Base-by-base conservation (phyloP, 2,113 vertebrate genomes). In the Ranitomeya imitator region DNA sequence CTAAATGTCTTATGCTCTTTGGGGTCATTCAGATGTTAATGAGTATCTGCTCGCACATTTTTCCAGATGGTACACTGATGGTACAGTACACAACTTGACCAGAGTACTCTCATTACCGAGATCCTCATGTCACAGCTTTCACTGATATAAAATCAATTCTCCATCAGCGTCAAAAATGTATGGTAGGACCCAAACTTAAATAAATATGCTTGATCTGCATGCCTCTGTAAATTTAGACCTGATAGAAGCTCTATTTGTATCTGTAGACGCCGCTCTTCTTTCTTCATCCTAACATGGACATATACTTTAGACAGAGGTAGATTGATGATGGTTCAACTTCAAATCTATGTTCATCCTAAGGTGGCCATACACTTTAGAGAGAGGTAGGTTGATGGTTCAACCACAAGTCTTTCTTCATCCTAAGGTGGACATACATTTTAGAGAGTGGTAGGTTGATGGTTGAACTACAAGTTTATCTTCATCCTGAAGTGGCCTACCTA, bases 51-150 rank as follows among this genome's bases (percentile, higher is more conserved):
- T 74, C 31, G 10, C 15, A 74, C 15, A 45, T 31, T 51, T 15
- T 51, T 45, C 31, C 71, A 74, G 71, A 74, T 74, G 31, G 71
- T 74, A 45, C 31, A 74, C 8, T 52, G 15, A 76, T 21, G 37
- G 45, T 76, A 76, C 73, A 52, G 45, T 76, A 76, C 45, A 76
- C 73, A 76, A 52, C 7, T 76, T 45, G 73, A 76, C 73, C 73
- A 52, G 37, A 52, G 8, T 52, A 5, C 16, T 76, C 16, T 52
- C 18, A 52, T 52, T 76, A 76, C 52, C 16, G 9, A 74, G 31
- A 74, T 74, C 71, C 45, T 52, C 73, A 76, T 8, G 10, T 76
- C 71, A 10, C 69, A 71, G 69, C 26, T 37, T 71, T 71, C 4
- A 31, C 23, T 71, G 26, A 69, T 13, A 26, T 31, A 71, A 5